Evolutionary conservation across 2,888 invertebrate genomes (phyloP).

Genomic region (Lithophane ornitopus): DNA sequence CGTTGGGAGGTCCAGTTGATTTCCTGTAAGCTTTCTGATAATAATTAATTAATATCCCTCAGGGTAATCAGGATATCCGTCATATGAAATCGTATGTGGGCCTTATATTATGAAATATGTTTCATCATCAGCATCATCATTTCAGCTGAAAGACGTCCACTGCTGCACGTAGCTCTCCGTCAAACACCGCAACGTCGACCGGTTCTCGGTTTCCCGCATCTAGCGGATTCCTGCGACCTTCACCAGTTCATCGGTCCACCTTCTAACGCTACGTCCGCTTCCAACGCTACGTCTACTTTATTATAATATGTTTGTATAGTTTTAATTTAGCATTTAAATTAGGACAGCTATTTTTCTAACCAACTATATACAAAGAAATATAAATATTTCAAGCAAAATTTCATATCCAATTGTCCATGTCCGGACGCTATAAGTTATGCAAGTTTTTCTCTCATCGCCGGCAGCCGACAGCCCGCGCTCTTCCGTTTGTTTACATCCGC

Average conservation of each 20-base stretch:
- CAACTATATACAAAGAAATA: background rate
- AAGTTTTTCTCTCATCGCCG: conserved; percentile 46
- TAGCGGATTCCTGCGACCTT: background rate
- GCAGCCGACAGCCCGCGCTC: conserved; percentile 3
- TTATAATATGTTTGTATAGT: background rate
- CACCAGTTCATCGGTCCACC: background rate
- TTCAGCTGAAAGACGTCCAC: background rate
- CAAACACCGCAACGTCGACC: background rate
- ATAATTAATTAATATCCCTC: background rate
- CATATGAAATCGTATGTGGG: background rate
- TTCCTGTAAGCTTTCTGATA: background rate
- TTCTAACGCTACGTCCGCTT: too few relatives aligned
- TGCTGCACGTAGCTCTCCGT: too few relatives aligned
- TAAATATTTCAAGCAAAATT: conserved; percentile 7
- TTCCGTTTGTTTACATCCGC: conserved; percentile 40
- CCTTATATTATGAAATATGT: too few relatives aligned
- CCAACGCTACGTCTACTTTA: too few relatives aligned
- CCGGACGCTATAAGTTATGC: conserved; percentile 53
- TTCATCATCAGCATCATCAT: background rate
- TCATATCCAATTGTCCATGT: conserved; percentile 1
- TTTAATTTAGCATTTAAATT: background rate
- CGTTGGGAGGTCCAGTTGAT: background rate
- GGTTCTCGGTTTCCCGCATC: too few relatives aligned
- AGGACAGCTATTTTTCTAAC: background rate
- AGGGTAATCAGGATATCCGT: background rate